Evolutionary conservation across 2,888 invertebrate species (phyloP).

Genomic region (Erynnis tages): DNA sequence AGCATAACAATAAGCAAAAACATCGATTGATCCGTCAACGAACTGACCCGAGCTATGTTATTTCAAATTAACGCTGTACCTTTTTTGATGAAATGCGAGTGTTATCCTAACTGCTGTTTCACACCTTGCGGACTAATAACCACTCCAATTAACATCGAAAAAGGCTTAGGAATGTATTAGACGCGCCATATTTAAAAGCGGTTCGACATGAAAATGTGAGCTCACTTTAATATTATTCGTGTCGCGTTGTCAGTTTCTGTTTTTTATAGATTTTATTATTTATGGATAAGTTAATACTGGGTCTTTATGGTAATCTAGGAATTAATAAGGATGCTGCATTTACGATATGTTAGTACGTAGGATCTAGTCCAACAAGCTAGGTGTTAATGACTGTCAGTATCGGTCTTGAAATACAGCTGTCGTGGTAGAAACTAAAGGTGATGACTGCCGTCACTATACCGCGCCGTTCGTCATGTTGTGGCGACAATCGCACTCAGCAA

Average conservation of each 20-base stretch:
- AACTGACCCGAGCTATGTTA: slow-evolving; percentile 21
- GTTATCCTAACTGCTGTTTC: slow-evolving; percentile 41
- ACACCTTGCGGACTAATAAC: slow-evolving; percentile 64
- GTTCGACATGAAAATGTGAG: neutral
- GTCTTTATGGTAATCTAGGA: neutral
- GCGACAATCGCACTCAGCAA: no score
- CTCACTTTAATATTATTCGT: slow-evolving; percentile 1
- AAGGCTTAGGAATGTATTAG: slow-evolving; percentile 40
- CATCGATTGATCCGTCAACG: slow-evolving; percentile 11
- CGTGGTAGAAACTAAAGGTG: no score
- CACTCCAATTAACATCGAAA: slow-evolving; percentile 50
- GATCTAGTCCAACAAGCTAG: no score
- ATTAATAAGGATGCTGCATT: neutral
- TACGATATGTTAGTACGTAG: no score
- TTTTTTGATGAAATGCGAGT: slow-evolving; percentile 20
- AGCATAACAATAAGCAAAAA: neutral
- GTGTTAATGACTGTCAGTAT: no score
- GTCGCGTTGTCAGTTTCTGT: neutral
- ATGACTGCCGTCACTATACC: no score
- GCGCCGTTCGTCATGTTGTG: no score
- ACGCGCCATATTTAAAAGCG: slow-evolving; percentile 16
- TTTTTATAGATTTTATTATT: neutral
- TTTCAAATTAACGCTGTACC: slow-evolving; percentile 18
- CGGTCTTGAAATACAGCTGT: no score
- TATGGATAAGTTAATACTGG: neutral